Evolutionary conservation across 1,140 invertebrate genomes (phyloP).

Genomic region (Bilobella aurantiaca): DNA sequence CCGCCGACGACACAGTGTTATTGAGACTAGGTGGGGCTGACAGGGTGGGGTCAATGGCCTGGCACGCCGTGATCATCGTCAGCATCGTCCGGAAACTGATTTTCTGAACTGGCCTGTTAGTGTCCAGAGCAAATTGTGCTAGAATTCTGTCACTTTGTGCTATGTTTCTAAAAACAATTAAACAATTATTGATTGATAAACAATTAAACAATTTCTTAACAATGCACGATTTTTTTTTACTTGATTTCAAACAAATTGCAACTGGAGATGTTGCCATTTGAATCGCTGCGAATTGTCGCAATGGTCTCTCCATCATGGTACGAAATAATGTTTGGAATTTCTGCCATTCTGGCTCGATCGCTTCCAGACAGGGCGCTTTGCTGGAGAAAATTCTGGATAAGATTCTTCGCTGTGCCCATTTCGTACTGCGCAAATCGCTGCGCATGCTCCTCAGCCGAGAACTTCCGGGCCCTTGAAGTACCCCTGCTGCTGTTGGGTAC

Average conservation of each 20-base stretch:
- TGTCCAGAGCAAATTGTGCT: not conserved
- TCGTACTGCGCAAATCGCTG: not conserved
- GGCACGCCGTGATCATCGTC: constrained; percentile 33
- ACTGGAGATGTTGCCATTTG: constrained; percentile 51
- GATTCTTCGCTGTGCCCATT: not conserved
- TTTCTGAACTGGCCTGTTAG: constrained; percentile 19
- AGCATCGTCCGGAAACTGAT: constrained; percentile 31
- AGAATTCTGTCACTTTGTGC: not conserved
- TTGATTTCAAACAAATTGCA: constrained; percentile 74
- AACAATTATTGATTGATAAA: not conserved
- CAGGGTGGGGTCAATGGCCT: constrained; percentile 40
- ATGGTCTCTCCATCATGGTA: constrained; percentile 69
- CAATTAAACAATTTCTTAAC: not conserved
- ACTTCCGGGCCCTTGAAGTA: no score
- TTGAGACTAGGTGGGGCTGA: constrained; percentile 28
- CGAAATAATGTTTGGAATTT: constrained; percentile 49
- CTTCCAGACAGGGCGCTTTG: not conserved
- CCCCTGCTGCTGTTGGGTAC: not conserved
- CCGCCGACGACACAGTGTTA: constrained; percentile 32
- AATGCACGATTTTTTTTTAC: constrained; percentile 43
- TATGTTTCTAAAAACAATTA: not conserved
- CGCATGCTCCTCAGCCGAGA: no score
- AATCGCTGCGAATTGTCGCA: constrained; percentile 60
- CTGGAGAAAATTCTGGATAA: not conserved
- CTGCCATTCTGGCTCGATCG: not conserved